These are phyloP conservation scores for Phrynosoma platyrhinos DNA, from an alignment of 2,113 vertebrate genomes.

Conservation along the genomic window DNA sequence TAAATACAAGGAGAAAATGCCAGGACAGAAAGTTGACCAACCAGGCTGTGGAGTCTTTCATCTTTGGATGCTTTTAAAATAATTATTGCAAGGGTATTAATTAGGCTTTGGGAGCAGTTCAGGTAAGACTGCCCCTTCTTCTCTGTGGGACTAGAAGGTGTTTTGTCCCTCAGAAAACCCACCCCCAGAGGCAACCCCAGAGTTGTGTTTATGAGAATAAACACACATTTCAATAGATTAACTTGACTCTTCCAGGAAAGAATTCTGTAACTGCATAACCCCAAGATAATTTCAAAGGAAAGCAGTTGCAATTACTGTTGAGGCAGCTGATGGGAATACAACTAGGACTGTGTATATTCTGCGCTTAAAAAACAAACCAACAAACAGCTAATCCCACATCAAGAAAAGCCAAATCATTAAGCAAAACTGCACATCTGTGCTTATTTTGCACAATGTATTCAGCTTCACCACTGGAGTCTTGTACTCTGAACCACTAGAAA, in stretches of 20 bases:
- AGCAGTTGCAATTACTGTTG: slow-evolving; percentile 11
- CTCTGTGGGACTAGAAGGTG: not conserved
- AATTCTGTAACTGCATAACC: not conserved
- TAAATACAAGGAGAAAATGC: slow-evolving; percentile 2
- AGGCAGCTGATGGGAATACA: not conserved
- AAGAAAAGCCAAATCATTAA: slow-evolving; percentile 15
- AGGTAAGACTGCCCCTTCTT: not conserved
- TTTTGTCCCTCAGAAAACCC: not conserved
- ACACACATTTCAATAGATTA: not conserved
- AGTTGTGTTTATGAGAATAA: not conserved
- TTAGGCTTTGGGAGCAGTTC: not conserved
- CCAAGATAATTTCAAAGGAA: not conserved
- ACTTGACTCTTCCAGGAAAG: slow-evolving; percentile 16
- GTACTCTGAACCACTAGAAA: not conserved
- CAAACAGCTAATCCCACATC: slow-evolving; percentile 3
- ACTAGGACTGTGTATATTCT: not conserved
- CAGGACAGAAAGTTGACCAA: not conserved
- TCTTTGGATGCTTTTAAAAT: slow-evolving; percentile 12
- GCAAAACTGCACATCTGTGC: slow-evolving; percentile 16
- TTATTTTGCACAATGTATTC: slow-evolving; percentile 25
- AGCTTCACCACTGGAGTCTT: not conserved
- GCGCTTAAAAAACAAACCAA: slow-evolving; percentile 3
- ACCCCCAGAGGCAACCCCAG: not conserved
- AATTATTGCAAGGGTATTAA: slow-evolving; percentile 19
- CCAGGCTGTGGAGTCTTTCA: not conserved